Base-by-base conservation (phyloP, 2,888 invertebrate species). In the Yponomeuta malinellus region DNA sequence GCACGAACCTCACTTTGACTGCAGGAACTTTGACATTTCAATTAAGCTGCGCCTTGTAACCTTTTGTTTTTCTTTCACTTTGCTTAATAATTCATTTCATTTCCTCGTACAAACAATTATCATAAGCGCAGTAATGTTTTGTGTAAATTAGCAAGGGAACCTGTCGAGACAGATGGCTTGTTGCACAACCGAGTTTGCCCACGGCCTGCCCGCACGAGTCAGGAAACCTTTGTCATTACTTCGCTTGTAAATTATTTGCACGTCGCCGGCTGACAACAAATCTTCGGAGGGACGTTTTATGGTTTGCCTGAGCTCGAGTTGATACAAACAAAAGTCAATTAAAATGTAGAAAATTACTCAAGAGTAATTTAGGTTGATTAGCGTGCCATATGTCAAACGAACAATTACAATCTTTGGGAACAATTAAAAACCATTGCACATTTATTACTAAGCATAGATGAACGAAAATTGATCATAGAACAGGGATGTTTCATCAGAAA, bases 151-250 rank as follows among this genome's bases (percentile, higher is more conserved):
- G 52, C 48, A 48, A 23, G 48, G 37, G 23, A 68, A 12, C 68
- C 43, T 48, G 10, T 8, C 37, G 68, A 37, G 68, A 68, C 68
- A 68, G 68, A 68, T 68, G 68, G 43, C 48, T 15, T n/a, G 68
- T 68, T 68, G 23, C 68, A 68, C 48, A 68, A 68, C 37, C 68
- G 68, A n/a, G 43, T 67, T 67, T 68, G 48, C 29, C 43, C n/a
- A 59, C 52, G 52, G 52, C 15, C 52, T 12, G 52, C 43, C 48
- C 15, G 68, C 48, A n/a, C 48, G 68, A 43, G 68, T 48, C 68
- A 68, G 68, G 68, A 68, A 68, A 68, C 43, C 43, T 68, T 43
- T 43, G 65, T 65, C 33, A 31, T 23, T 29, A 31, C 31, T 31
- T 65, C 33, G 33, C 29, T 9, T 9, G 48, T 48, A 12, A 68